phyloP scores from a whole-genome alignment of 2,888 invertebrate genomes.

The Netelia virgata region DNA sequence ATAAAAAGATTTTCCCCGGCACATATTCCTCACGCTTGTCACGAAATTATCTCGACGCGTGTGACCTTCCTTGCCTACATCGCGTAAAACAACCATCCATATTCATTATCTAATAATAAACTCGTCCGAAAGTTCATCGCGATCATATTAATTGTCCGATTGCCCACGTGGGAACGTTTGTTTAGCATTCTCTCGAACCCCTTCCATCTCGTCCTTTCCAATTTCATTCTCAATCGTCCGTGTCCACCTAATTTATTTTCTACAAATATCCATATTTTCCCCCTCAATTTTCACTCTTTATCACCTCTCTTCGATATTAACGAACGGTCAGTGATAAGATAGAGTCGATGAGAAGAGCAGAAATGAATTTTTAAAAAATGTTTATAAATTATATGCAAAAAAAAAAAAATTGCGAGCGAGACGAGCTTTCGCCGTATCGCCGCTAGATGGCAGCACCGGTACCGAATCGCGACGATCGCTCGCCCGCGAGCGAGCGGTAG shows the following conservation, averaged over 20 bases:
- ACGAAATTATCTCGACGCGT: neutral
- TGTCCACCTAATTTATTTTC: conserved; percentile 10
- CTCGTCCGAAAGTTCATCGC: conserved; percentile 12
- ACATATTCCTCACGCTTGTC: neutral
- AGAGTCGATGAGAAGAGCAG: too few species aligned
- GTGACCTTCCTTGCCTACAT: neutral
- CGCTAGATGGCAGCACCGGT: conserved; percentile 60
- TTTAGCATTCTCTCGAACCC: conserved; percentile 9
- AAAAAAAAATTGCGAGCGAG: too few species aligned
- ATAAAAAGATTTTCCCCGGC: neutral
- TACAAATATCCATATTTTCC: neutral
- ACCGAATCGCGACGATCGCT: conserved; percentile 11
- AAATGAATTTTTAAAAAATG: too few species aligned
- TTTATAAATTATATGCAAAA: too few species aligned
- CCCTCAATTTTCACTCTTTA: neutral
- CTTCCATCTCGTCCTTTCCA: conserved; percentile 40
- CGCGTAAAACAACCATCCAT: conserved; percentile 10
- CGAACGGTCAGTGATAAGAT: too few species aligned
- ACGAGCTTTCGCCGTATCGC: neutral
- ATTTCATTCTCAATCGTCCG: too few species aligned
- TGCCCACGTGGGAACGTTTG: neutral
- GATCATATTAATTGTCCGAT: conserved; percentile 48
- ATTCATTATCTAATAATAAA: neutral
- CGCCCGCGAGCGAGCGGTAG: neutral
- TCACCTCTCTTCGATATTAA: too few species aligned